These are phyloP conservation scores for Meliscaeva auricollis DNA, from an alignment of 2,888 invertebrate species.

Conservation along the genomic window DNA sequence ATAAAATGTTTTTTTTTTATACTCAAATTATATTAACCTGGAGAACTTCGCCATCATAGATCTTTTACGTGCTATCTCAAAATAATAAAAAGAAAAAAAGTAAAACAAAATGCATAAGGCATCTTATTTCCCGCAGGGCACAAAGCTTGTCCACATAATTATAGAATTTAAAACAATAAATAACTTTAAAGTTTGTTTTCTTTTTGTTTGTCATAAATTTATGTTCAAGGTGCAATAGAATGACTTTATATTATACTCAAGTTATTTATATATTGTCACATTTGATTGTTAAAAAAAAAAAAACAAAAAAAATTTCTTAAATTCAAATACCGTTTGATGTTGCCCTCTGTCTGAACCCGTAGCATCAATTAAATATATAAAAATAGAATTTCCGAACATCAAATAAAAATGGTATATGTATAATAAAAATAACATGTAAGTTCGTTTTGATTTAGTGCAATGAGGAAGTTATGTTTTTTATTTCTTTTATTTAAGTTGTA, in stretches of 20 bases:
- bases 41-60: too few species aligned
- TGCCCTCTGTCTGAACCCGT: constrained; percentile 52
- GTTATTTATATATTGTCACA: constrained; percentile 10
- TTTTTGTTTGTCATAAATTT: constrained; percentile 6
- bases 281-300: background rate
- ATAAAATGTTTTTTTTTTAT: too few species aligned
- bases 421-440: background rate
- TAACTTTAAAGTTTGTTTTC: background rate
- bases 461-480: background rate
- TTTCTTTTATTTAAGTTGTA: background rate
- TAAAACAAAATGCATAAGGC: too few species aligned
- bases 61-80: too few species aligned
- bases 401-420: background rate
- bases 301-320: background rate
- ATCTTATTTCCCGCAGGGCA: too few species aligned
- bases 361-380: constrained; percentile 44
- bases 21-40: too few species aligned
- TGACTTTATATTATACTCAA: background rate
- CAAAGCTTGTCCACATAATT: too few species aligned
- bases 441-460: constrained; percentile 4
- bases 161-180: background rate
- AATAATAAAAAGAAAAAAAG: too few species aligned
- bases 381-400: constrained; percentile 18
- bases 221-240: constrained; percentile 8
- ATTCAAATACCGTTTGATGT: constrained; percentile 35